phyloP scores from a whole-genome alignment of 1,140 invertebrate genomes.

The Nautilus pompilius region DNA sequence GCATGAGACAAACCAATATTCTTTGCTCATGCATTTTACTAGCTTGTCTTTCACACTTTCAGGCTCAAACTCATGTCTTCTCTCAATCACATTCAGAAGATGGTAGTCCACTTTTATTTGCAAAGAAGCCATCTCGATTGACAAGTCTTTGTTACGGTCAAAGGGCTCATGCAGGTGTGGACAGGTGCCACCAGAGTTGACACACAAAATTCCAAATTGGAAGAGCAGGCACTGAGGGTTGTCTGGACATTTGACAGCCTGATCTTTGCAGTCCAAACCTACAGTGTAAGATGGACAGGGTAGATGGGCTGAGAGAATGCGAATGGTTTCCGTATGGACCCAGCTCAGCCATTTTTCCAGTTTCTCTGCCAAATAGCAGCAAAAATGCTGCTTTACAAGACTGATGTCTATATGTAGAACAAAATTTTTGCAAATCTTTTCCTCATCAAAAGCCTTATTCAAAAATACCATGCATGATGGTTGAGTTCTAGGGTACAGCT shows the following conservation, averaged over 20 bases:
- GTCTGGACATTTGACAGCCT: no score
- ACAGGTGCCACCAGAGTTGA: background rate
- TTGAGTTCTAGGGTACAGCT: background rate
- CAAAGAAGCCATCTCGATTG: background rate
- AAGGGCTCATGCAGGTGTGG: background rate
- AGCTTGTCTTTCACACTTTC: background rate
- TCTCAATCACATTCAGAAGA: background rate
- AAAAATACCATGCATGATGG: background rate
- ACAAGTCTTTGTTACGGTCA: background rate
- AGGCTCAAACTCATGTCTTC: background rate
- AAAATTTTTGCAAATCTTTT: no score
- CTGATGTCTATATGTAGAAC: no score
- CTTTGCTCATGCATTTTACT: background rate
- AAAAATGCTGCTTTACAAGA: background rate
- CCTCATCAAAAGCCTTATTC: no score
- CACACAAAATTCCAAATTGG: background rate
- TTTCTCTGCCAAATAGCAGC: background rate
- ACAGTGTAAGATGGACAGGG: background rate
- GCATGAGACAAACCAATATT: background rate
- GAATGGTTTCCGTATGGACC: background rate
- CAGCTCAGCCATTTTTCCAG: background rate
- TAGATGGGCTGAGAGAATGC: background rate
- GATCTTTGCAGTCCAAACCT: background rate
- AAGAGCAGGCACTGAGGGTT: background rate
- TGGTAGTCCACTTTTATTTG: background rate